A percentile compares a stretch with the other conserved stretches of the same genome.
These are phyloP conservation scores for Oryzaephilus surinamensis DNA, from an alignment of 1,140 invertebrate species.

Conservation along the genomic window DNA sequence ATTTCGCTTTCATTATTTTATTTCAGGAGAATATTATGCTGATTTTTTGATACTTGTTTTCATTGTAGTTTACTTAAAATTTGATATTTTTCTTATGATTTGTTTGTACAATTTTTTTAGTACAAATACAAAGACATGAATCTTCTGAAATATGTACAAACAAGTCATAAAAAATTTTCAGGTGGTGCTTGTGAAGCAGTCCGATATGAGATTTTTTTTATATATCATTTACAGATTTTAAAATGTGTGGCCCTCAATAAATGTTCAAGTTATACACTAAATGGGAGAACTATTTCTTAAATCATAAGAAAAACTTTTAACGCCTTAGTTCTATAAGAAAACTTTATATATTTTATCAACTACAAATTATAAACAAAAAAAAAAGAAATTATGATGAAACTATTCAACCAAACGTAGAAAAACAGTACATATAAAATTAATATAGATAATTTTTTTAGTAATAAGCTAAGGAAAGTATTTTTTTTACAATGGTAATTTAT, in stretches of 20 bases:
- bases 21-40: conserved; percentile 13
- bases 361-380: too few species aligned
- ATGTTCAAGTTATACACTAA: conserved; percentile 10
- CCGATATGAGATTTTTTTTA: conserved; percentile 21
- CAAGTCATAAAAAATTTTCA: conserved; percentile 15
- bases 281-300: conserved; percentile 17
- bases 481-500: too few species aligned
- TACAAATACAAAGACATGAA: background rate
- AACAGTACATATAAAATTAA: too few species aligned
- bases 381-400: too few species aligned
- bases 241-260: conserved; percentile 13
- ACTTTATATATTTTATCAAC: too few species aligned
- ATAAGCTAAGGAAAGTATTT: too few species aligned
- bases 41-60: conserved; percentile 14
- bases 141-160: conserved; percentile 5
- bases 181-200: conserved; percentile 17
- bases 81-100: too few species aligned
- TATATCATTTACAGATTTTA: conserved; percentile 25
- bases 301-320: conserved; percentile 10
- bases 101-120: conserved; percentile 11
- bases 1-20: conserved; percentile 11
- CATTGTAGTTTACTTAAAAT: conserved; percentile 17
- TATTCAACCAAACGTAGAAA: too few species aligned
- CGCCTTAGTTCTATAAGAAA: conserved; percentile 14
- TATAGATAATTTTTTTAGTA: too few species aligned